These are phyloP conservation scores for Galaxias olidus DNA, from an alignment of 2,797 vertebrate genomes.

Conservation along the genomic window DNA sequence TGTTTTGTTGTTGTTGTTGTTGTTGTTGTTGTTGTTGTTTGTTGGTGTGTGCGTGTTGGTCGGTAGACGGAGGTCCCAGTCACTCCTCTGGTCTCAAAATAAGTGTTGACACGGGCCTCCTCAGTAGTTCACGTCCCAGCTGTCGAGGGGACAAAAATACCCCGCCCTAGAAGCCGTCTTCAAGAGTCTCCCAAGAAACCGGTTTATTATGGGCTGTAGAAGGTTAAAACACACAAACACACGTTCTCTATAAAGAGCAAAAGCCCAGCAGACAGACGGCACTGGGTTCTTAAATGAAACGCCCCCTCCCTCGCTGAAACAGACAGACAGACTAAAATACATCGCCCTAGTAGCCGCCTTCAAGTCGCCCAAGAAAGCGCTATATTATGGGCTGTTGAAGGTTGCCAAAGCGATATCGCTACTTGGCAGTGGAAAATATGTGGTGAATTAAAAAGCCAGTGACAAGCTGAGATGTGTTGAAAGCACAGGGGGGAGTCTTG, in stretches of 20 bases:
- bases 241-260: too few relatives aligned
- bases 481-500: too few relatives aligned
- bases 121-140: slow-evolving; percentile 67
- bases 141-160: slow-evolving; percentile 72
- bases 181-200: slow-evolving; percentile 63
- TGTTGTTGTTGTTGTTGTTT: too few relatives aligned
- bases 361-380: slow-evolving; percentile 62
- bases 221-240: too few relatives aligned
- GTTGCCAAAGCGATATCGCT: slow-evolving; percentile 34
- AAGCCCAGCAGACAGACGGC: too few relatives aligned
- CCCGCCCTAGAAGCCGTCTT: slow-evolving; percentile 28
- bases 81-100: slow-evolving; percentile 64
- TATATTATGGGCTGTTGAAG: slow-evolving; percentile 54
- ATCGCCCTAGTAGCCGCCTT: slow-evolving; percentile 26
- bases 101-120: slow-evolving; percentile 63
- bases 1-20: too few relatives aligned
- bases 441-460: slow-evolving; percentile 20
- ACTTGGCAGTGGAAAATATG: slow-evolving; percentile 18
- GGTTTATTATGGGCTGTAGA: slow-evolving; percentile 56
- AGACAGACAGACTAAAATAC: slow-evolving; percentile 78
- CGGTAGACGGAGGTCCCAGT: slow-evolving; percentile 15
- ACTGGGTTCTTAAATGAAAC: too few relatives aligned
- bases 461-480: too few relatives aligned
- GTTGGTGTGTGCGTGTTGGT: too few relatives aligned
- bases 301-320: too few relatives aligned